These are phyloP conservation scores for Geopemphigus sp. DNA, from an alignment of 1,140 invertebrate species.

Conservation along the genomic window DNA sequence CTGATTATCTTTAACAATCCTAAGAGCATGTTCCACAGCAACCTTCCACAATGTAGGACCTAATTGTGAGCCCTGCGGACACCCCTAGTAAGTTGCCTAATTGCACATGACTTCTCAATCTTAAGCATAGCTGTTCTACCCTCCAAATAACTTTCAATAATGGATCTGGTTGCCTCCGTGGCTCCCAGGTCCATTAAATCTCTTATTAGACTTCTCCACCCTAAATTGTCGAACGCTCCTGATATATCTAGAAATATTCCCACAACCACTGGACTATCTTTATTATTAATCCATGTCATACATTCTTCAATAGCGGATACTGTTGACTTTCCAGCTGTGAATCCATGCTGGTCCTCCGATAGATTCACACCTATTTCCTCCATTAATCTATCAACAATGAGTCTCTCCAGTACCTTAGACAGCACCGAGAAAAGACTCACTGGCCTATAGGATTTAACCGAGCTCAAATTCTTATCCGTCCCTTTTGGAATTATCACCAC, in stretches of 20 bases:
- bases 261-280: neutral
- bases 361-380: neutral
- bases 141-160: neutral
- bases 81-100: neutral
- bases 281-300: neutral
- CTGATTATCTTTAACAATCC: too few relatives aligned
- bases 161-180: neutral
- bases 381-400: neutral
- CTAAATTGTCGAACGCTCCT: neutral
- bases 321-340: neutral
- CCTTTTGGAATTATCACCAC: neutral
- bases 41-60: neutral
- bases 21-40: neutral
- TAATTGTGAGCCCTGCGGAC: neutral
- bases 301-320: neutral
- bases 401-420: conserved; percentile 4
- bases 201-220: neutral
- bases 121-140: neutral
- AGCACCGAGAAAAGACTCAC: neutral
- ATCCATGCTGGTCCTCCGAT: neutral
- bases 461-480: neutral
- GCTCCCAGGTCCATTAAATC: neutral
- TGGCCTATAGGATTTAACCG: neutral
- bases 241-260: neutral
- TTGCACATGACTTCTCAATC: too few relatives aligned